Evolutionary conservation across 2,113 vertebrate genomes (phyloP), one percentile per base, ranked within the genome.

Genomic region (Barbus barbus): DNA sequence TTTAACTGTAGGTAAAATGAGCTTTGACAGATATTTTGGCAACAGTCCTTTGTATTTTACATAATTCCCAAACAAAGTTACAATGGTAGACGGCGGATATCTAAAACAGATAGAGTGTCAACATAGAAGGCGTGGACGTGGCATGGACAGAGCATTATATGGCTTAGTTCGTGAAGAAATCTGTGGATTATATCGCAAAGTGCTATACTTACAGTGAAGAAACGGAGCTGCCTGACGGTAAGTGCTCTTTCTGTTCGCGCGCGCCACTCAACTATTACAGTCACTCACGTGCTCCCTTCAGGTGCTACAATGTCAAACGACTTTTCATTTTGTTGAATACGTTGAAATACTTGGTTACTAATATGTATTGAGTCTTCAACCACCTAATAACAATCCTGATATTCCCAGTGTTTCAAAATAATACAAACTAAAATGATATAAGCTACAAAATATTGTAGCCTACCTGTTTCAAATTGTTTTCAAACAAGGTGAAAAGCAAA

Each of bases 181-280:
- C 69, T 80, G 82, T 73, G 84, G 85, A 83, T 46, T 75, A 81
- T n/a, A 67, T 48, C 28, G 56, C 53, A 72, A 72, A 79, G 58
- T 63, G 58, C 16, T 60, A 38, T 56, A 77, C 28, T n/a, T 77
- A 53, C 48, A 36, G 53, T 78, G 51, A 63, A 79, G 60, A 79
- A 20, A 44, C n/a, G 53, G 56, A 28, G 36, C 36, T 79, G 77
- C 7, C 58, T 63, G 56, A 63, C 9, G 77, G 56, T 79, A 63
- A 79, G 77, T 44, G 77, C 56, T 61, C 46, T 13, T 12, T 56
- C 28, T 13, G 28, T 56, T 33, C 74, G 48, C 51, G 28, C 20
- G 53, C 18, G 31, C 33, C 33, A 13, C 71, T 74, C n/a, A n/a
- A n/a, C n/a, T n/a, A n/a, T n/a, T n/a, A n/a, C n/a, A n/a, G 7